These are phyloP conservation scores for Perodicticus potto DNA, from an alignment of 2,797 vertebrate genomes.

Conservation along the genomic window DNA sequence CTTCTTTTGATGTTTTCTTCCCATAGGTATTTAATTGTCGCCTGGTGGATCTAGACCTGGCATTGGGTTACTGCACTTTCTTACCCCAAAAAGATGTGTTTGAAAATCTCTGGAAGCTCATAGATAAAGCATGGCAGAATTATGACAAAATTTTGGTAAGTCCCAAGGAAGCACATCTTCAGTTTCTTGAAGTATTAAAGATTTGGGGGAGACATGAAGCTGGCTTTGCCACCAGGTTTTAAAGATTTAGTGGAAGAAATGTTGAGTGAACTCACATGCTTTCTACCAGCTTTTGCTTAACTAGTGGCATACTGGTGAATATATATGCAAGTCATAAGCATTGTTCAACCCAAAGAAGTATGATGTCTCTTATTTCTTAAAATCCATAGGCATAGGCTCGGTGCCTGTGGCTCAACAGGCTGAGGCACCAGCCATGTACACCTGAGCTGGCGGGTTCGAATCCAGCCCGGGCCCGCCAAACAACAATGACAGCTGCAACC, in stretches of 20 bases:
- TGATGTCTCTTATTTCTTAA: not conserved
- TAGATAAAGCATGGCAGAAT: constrained; percentile 96
- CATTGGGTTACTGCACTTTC: constrained; percentile 94
- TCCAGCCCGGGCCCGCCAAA: too few relatives aligned
- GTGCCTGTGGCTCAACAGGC: too few relatives aligned
- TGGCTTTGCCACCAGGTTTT: not conserved
- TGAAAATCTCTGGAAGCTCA: constrained; percentile 95
- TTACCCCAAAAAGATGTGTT: constrained; percentile 92
- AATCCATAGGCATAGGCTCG: not conserved
- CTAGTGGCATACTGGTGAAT: not conserved
- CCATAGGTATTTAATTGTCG: constrained; percentile 96
- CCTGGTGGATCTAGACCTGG: constrained; percentile 93
- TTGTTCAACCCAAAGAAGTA: not conserved
- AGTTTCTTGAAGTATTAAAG: not conserved
- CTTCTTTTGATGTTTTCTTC: constrained; percentile 34
- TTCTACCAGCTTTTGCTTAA: not conserved
- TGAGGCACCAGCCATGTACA: too few relatives aligned
- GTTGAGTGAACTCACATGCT: not conserved
- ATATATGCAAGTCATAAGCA: not conserved
- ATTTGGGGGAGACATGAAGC: not conserved
- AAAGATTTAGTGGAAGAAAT: not conserved
- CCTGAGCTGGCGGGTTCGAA: too few relatives aligned
- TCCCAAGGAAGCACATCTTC: not conserved
- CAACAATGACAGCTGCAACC: too few relatives aligned
- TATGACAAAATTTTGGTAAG: constrained; percentile 96